These are phyloP conservation scores for Sminthurides aquaticus DNA, from an alignment of 2,888 invertebrate genomes.

Conservation along the genomic window DNA sequence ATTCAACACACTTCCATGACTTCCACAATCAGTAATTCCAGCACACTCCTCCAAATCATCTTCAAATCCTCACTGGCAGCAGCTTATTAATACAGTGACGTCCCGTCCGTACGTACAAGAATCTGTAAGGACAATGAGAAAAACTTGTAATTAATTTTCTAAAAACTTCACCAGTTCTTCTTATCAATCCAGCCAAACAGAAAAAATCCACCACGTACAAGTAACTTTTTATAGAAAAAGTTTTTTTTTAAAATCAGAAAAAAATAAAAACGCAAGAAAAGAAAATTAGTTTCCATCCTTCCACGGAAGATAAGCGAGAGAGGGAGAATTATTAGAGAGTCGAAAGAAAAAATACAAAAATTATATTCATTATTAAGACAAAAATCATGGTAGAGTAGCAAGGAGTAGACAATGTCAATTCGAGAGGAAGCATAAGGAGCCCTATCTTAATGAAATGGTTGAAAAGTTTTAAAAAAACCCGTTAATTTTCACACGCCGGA, in stretches of 20 bases:
- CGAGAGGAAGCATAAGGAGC: neutral
- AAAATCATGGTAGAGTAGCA: too few species aligned
- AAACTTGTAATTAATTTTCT: neutral
- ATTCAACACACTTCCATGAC: too few species aligned
- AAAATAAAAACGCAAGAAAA: neutral
- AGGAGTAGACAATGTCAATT: neutral
- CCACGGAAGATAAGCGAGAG: neutral
- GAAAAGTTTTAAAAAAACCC: conserved; percentile 28
- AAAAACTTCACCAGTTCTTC: neutral
- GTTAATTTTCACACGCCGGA: conserved; percentile 42
- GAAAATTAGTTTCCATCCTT: neutral
- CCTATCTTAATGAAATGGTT: conserved; percentile 6
- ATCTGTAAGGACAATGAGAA: neutral
- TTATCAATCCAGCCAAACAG: neutral
- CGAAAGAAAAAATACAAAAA: neutral
- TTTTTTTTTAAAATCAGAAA: too few species aligned
- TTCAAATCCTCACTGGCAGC: too few species aligned
- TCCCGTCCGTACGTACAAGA: neutral
- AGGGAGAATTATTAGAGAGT: neutral
- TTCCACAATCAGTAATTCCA: too few species aligned
- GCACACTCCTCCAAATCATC: too few species aligned
- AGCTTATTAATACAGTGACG: neutral
- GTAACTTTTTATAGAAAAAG: neutral
- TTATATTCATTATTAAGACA: conserved; percentile 7
- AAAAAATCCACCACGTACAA: neutral